Evolutionary conservation across 2,113 vertebrate species (phyloP), one percentile per base, ranked within the genome.

Genomic region (Aptenodytes forsteri): DNA sequence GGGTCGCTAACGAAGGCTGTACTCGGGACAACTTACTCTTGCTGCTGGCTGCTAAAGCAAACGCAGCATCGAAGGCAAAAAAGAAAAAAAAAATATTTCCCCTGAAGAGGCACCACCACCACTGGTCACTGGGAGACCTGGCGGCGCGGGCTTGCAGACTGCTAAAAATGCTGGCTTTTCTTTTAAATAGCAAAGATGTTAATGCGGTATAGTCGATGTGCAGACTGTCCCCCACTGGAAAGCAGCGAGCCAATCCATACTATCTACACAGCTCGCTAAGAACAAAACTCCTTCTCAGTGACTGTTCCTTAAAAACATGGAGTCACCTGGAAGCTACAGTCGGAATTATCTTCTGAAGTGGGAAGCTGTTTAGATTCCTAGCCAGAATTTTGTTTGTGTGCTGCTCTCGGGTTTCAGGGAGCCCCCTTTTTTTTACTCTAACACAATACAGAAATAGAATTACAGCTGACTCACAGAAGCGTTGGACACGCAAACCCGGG

Each of bases 281-380:
- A 87, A 87, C 5, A 32, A 85, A 93, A 75, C 61, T 93, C 26
- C 56, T 90, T 91, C 92, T 77, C 83, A 82, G 92, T 32, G 83
- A 40, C 29, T 46, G 87, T 16, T 55, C 93, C 92, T 87, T 73
- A 94, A 97, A 90, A 26, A 59, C 25, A 87, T 62, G 70, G 21
- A 55, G 59, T 92, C 94, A 91, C 54, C 82, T 81, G 72, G 85
- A 92, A 95, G 94, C 94, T 78, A 47, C 2, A 2, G 36, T 44
- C 36, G 11, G 70, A 86, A 94, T 89, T 59, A 54, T 22, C 59
- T 80, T 47, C 65, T 55, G 13, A 90, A 90, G 96, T 4, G 46
- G 94, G 91, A 96, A 95, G 77, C 23, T 25, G 36, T 83, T 96
- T 56, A 88, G 76, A 66, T 73, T 65, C 92, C 83, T 9, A 52